A percentile compares a stretch with the other conserved stretches of the same genome.
Conservation (phyloP, 2,797 vertebrate species). For the Pteronotus mesoamericanus region DNA sequence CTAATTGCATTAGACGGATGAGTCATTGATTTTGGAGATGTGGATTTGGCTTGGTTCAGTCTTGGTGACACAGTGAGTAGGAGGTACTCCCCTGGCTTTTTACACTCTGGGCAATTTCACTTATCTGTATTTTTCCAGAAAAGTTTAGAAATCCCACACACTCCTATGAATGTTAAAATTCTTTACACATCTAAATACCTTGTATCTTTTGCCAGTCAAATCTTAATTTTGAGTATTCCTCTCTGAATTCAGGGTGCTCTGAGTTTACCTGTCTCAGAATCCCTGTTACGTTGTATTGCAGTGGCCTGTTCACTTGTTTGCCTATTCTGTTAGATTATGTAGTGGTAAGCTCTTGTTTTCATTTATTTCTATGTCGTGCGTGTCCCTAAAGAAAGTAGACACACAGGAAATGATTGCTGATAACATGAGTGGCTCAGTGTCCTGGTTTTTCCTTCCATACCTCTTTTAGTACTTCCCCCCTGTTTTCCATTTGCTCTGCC, state of each 20-base stretch:
- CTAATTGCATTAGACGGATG: not conserved
- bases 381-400: not conserved
- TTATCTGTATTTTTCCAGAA: not conserved
- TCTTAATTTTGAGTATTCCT: not conserved
- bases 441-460: not conserved
- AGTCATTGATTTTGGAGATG: not conserved
- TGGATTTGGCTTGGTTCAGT: not conserved
- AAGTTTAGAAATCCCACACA: not conserved
- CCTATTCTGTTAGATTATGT: not conserved
- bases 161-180: not conserved
- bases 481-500: not conserved
- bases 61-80: not conserved
- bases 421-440: rapidly evolving
- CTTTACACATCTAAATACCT: not conserved
- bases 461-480: not conserved
- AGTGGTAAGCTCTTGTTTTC: not conserved
- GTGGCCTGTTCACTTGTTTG: not conserved
- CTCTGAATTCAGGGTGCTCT: not conserved
- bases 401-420: not conserved
- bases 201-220: not conserved
- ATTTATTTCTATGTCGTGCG: not conserved
- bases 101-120: not conserved
- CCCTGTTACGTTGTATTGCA: not conserved
- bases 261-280: not conserved
- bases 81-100: not conserved